These are phyloP conservation scores for Cynaeus angustus DNA, from an alignment of 2,888 invertebrate species.

Conservation along the genomic window DNA sequence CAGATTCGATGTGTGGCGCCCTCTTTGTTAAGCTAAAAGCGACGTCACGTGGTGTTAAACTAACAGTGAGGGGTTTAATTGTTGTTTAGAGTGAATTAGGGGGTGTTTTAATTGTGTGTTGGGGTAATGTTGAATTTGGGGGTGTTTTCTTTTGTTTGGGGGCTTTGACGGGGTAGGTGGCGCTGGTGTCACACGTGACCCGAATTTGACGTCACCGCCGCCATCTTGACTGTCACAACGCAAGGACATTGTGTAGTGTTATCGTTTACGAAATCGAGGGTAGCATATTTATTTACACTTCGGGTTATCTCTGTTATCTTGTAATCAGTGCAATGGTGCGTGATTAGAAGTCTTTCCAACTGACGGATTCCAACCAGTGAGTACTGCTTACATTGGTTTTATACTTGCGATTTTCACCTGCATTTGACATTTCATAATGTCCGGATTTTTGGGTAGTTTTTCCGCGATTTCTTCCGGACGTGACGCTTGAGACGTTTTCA, in stretches of 20 bases:
- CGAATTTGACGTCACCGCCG: slow-evolving; percentile 46
- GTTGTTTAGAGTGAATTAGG: too few relatives aligned
- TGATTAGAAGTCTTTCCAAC: slow-evolving; percentile 8
- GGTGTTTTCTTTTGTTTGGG: too few relatives aligned
- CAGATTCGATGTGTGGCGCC: slow-evolving; percentile 10
- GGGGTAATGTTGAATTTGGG: too few relatives aligned
- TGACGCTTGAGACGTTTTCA: background rate
- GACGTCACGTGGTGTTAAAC: slow-evolving; percentile 3
- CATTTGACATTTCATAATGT: slow-evolving; percentile 52
- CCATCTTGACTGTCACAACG: slow-evolving; percentile 51
- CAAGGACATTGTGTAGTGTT: slow-evolving; percentile 47
- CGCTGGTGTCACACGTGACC: slow-evolving; percentile 37
- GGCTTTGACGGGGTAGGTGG: background rate
- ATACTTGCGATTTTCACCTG: slow-evolving; percentile 48
- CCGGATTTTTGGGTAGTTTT: slow-evolving; percentile 33
- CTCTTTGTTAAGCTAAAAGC: slow-evolving; percentile 5
- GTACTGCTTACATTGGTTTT: slow-evolving; percentile 33
- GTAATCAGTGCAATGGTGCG: slow-evolving; percentile 34
- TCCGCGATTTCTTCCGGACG: slow-evolving; percentile 1
- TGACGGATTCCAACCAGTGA: slow-evolving; percentile 23
- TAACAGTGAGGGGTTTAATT: too few relatives aligned
- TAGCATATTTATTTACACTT: slow-evolving; percentile 47
- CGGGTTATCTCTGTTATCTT: slow-evolving; percentile 37
- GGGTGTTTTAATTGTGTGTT: too few relatives aligned
- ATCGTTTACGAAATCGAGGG: slow-evolving; percentile 44